Evolutionary conservation across 1,140 invertebrate genomes (phyloP).

Genomic region (Neuroterus valhalla): DNA sequence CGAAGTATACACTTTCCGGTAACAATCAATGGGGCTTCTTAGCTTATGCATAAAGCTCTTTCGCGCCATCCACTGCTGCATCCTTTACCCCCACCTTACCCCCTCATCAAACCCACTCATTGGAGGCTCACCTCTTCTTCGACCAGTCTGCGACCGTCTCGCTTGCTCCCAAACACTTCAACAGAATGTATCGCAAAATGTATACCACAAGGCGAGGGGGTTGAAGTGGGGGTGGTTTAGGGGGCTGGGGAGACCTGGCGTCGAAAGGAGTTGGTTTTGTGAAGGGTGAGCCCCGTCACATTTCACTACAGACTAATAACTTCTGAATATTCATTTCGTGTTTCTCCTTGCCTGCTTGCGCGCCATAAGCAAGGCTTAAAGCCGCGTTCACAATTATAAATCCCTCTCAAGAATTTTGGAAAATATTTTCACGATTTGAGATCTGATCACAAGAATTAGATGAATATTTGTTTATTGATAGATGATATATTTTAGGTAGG

Average conservation of each 20-base stretch:
- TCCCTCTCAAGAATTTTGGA: conserved; percentile 45
- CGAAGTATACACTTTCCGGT: conserved; percentile 40
- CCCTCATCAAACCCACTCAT: conserved; percentile 51
- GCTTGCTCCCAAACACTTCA: conserved; percentile 59
- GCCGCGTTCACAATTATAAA: conserved; percentile 66
- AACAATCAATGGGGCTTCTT: conserved; percentile 71
- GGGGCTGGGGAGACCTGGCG: conserved; percentile 50
- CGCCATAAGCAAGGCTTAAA: conserved; percentile 72
- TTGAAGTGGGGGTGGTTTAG: conserved; percentile 48
- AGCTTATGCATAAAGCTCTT: conserved; percentile 73
- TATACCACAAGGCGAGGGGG: conserved; percentile 61
- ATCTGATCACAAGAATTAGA: conserved; percentile 51
- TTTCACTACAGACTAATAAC: conserved; percentile 76
- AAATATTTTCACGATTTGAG: conserved; percentile 51
- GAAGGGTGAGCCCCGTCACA: conserved; percentile 74
- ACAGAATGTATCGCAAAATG: conserved; percentile 74
- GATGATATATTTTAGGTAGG: too few species aligned
- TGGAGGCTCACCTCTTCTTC: conserved; percentile 57
- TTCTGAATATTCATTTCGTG: conserved; percentile 77
- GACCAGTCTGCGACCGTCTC: conserved; percentile 52
- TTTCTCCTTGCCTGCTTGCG: conserved; percentile 67
- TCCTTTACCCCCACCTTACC: conserved; percentile 39
- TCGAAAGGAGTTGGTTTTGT: conserved; percentile 64
- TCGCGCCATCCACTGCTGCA: conserved; percentile 56
- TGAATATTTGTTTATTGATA: too few species aligned